Conservation (phyloP, 2,113 vertebrate species). For the Hiodon alosoides region DNA sequence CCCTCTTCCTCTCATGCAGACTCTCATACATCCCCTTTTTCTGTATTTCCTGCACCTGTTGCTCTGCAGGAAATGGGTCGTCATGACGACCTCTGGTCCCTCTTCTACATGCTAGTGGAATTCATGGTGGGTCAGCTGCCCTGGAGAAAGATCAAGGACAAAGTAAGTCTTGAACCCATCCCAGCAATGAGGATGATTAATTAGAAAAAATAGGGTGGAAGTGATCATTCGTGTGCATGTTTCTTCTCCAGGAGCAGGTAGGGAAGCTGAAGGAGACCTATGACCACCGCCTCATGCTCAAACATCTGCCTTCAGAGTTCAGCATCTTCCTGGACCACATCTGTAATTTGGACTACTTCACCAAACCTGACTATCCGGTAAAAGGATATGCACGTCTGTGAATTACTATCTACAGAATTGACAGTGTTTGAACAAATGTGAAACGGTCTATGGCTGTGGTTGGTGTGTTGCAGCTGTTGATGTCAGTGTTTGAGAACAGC, state of each 20-base stretch:
- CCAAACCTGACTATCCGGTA: conserved; percentile 96
- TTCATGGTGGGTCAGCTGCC: conserved; percentile 94
- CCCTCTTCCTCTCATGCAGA: neutral
- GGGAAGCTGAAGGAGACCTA: conserved; percentile 95
- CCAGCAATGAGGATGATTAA: neutral
- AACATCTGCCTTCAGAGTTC: conserved; percentile 92
- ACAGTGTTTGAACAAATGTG: too few relatives aligned
- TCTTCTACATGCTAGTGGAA: conserved; percentile 99
- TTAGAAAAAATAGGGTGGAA: conserved; percentile 1
- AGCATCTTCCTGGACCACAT: conserved; percentile 89
- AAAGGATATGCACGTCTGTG: neutral
- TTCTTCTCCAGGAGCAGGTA: conserved; percentile 81
- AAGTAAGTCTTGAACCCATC: conserved; percentile 62
- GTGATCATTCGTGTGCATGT: neutral
- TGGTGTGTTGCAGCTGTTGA: conserved; percentile 73
- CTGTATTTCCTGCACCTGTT: neutral
- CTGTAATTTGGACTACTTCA: conserved; percentile 88
- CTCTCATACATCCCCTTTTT: neutral
- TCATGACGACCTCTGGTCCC: conserved; percentile 96
- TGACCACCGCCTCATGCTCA: conserved; percentile 92
- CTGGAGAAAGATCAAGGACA: conserved; percentile 99
- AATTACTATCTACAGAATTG: neutral
- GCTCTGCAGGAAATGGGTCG: conserved; percentile 90
- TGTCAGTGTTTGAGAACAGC: conserved; percentile 93
- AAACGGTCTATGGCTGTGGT: neutral